phyloP scores from a whole-genome alignment of 2,888 invertebrate genomes.

The Pseudococcus viburni region DNA sequence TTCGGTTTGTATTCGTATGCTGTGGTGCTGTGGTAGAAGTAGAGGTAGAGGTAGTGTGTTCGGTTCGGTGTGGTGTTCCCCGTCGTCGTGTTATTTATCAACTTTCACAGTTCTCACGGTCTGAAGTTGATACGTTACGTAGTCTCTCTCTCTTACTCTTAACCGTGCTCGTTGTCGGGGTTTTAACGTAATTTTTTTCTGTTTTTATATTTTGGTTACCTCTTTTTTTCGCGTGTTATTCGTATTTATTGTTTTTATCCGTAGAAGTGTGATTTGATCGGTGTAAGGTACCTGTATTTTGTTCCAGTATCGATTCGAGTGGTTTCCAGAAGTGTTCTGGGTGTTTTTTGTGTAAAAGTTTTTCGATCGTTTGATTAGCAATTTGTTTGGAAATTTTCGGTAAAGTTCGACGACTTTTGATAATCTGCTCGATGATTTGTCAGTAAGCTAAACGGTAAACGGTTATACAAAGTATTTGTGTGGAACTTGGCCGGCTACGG shows the following conservation, averaged over 20 bases:
- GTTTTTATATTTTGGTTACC: constrained; percentile 28
- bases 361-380: background rate
- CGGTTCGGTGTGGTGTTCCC: constrained; percentile 21
- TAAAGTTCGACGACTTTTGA: background rate
- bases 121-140: constrained; percentile 57
- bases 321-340: background rate
- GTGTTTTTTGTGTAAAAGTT: background rate
- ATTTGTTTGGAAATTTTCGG: background rate
- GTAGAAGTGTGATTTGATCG: background rate
- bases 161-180: background rate
- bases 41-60: constrained; percentile 8
- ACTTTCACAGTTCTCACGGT: constrained; percentile 65
- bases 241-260: background rate
- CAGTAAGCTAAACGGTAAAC: background rate
- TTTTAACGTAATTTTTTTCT: constrained; percentile 62
- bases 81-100: constrained; percentile 60
- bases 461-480: background rate
- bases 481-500: constrained; percentile 3
- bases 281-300: background rate
- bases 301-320: too few relatives aligned
- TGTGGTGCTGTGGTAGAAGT: background rate
- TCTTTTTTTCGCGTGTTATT: background rate
- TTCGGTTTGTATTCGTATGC: constrained; percentile 24
- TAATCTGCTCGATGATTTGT: background rate
- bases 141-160: constrained; percentile 24